Base-by-base conservation (phyloP, 2,797 vertebrate species). In the Etheostoma nigrum region DNA sequence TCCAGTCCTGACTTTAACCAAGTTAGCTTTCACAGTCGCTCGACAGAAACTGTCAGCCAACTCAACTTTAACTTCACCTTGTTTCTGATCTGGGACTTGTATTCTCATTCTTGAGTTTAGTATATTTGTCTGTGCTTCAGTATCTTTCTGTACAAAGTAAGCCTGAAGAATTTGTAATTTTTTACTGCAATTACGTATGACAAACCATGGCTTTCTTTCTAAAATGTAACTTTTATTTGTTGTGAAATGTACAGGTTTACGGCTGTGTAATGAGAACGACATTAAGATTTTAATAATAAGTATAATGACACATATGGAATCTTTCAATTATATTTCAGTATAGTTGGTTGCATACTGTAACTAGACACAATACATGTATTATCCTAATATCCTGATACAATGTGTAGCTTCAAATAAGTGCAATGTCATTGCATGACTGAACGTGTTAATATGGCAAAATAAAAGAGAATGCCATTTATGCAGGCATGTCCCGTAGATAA, bases 181-280 rank as follows among this genome's bases (percentile, higher is more conserved):
- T 66, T 58, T 65, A 72, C 54, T 62, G 23, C 14, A 16, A 23
- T 11, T 6, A 52, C 15, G 57, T 36, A 52, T 14, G 1, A 49
- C 5, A 72, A 13, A 78, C 51, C 36, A 49, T 5, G 8, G n/a
- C 5, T 42, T 48, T 1, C 2, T n/a, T 2, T 19, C 0, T 15
- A 33, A 44, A 55, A 21, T 23, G 2, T 40, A 8, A n/a, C 12
- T 77, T 85, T 70, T 82, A 19, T 63, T 78, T 16, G 1, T 8
- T 59, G 33, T 44, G 19, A 78, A 30, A 55, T 63, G 33, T 27
- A 27, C 30, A 21, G 33, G 12, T 23, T 14, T 30, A 6, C 45
- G 36, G 19, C 27, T 66, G 6, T 40, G 19, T 51, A 45, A 19
- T 16, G n/a, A 16, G 4, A 12, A 27, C 19, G 14, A 5, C 36